Base-by-base conservation (phyloP, 2,888 invertebrate species). In the Pherbina coryleti region DNA sequence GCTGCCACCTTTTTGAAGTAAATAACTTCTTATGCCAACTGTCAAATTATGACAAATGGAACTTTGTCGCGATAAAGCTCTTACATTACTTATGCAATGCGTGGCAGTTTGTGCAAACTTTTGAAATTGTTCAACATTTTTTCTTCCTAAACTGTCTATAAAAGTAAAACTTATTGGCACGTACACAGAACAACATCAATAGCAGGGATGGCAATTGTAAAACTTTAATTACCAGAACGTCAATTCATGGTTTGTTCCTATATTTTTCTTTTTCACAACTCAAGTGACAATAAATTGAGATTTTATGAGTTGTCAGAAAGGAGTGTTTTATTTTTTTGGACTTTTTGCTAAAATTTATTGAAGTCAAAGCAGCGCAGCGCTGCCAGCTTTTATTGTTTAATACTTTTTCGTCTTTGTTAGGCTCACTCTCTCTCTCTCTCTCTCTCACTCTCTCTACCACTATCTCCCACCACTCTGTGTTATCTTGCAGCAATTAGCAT, bases 261-360 rank as follows among this genome's bases (percentile, higher is more conserved):
- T 72, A 19, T 60, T 25, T 22, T 60, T 60, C 9, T 60, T 60
- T 22, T 9, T 19, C 9, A 17, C 51, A 22, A 22, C 31, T 55
- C 55, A 31, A 44, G 28, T 55, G 55, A 66, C 75, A 66, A 75
- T 75, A 75, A 75, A 67, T 75, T 74, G 64, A 74, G 74, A 25
- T 72, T 51, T 37, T 28, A 31, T 64, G 28, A 31, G 8, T 64
- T n/a, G 64, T n/a, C 0, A 28, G n/a, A 67, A 67, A 67, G 22
- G 31, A 67, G 44, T 9, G 3, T 22, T 44, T 11, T 11, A 11
- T 11, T 44, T 44, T 44, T 44, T 44, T 44, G 11, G 37, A 28
- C 8, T 7, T 44, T 44, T 44, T 67, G 67, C 22, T 11, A 31
- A 64, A 25, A 37, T 64, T 64, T 64, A 64, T 64, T 64, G 34